Percentiles rank a stretch among this genome's conserved stretches.
phyloP scores from a whole-genome alignment of 1,140 invertebrate species.

The Drosophila hydei region DNA sequence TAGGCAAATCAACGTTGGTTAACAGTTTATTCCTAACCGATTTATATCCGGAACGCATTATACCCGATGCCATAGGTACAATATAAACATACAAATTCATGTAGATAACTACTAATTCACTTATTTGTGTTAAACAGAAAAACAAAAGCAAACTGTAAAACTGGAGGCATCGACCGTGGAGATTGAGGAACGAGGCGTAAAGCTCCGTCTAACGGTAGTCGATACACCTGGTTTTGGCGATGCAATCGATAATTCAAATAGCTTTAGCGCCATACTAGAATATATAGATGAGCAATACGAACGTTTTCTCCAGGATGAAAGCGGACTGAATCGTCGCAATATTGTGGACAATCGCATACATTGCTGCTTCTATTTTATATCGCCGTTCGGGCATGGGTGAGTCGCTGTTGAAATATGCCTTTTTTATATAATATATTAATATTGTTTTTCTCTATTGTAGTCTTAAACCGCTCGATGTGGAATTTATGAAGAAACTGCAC shows the following conservation, averaged over 20 bases:
- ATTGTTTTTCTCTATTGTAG: constrained; percentile 83
- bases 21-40: constrained; percentile 99
- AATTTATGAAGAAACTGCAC: constrained; percentile 99
- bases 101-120: neutral
- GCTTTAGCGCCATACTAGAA: constrained; percentile 94
- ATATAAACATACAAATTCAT: neutral
- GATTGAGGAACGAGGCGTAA: constrained; percentile 96
- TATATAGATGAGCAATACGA: constrained; percentile 98
- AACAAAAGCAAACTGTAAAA: constrained; percentile 94
- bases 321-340: constrained; percentile 94
- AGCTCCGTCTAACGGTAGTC: constrained; percentile 94
- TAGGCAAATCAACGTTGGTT: constrained; percentile 99
- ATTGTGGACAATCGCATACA: constrained; percentile 97
- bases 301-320: constrained; percentile 95
- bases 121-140: constrained; percentile 86
- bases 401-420: constrained; percentile 16
- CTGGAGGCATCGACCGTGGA: constrained; percentile 96
- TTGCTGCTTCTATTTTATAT: constrained; percentile 99
- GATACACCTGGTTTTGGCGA: constrained; percentile 99
- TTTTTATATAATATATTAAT: neutral
- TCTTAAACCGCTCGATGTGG: constrained; percentile 95
- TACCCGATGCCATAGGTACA: constrained; percentile 93
- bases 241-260: constrained; percentile 98
- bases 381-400: constrained; percentile 98
- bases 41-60: constrained; percentile 94